phyloP scores from a whole-genome alignment of 2,888 invertebrate species.

The Holacanthella duospinosa region DNA sequence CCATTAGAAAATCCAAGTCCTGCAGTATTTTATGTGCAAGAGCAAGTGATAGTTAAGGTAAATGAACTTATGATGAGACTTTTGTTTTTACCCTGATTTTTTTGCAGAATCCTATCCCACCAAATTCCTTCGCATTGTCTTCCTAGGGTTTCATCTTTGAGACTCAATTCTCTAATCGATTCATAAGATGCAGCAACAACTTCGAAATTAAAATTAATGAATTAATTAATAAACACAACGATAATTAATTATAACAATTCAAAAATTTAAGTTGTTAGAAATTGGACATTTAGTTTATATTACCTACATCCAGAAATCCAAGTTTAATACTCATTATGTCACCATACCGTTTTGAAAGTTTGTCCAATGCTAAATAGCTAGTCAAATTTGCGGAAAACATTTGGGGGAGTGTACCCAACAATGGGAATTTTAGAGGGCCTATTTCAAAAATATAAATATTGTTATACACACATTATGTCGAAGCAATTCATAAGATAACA shows the following conservation, averaged over 20 bases:
- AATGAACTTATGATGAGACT: too few species aligned
- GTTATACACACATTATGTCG: not conserved
- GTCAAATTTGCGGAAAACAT: not conserved
- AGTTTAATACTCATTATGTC: conserved; percentile 1
- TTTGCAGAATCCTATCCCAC: conserved; percentile 1
- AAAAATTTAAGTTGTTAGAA: not conserved
- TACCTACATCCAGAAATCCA: conserved; percentile 7
- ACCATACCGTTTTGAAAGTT: not conserved
- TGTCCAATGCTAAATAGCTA: not conserved
- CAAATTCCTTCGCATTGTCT: conserved; percentile 12
- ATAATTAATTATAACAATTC: too few species aligned
- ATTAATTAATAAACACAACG: too few species aligned
- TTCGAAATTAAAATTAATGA: not conserved
- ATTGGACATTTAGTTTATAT: not conserved
- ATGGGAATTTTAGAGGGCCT: not conserved
- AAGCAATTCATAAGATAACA: not conserved
- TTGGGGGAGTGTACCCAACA: not conserved
- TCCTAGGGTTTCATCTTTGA: not conserved
- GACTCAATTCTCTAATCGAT: conserved; percentile 1
- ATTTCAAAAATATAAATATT: not conserved
- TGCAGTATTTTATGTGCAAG: too few species aligned
- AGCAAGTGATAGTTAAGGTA: too few species aligned
- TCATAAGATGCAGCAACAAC: conserved; percentile 6
- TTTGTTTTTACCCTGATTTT: conserved; percentile 11
- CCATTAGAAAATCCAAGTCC: conserved; percentile 6